Evolutionary conservation across 2,797 vertebrate genomes (phyloP).

Genomic region (Lepus oiostolus): DNA sequence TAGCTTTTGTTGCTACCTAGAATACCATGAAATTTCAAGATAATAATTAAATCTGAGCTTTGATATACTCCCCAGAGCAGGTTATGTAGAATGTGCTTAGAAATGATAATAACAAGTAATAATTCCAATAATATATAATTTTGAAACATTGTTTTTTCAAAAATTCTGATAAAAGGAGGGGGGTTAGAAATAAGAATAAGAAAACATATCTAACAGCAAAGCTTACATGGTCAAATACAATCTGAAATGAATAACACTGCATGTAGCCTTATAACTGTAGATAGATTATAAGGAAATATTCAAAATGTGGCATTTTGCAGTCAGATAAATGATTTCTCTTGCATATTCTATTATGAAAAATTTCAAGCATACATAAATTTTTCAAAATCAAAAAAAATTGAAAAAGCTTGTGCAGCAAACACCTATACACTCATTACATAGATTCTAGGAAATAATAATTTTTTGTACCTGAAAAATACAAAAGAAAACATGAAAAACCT

Average conservation of each 20-base stretch:
- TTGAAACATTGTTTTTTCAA: slow-evolving; percentile 35
- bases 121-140: slow-evolving; percentile 63
- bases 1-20: slow-evolving; percentile 73
- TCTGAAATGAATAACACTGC: neutral
- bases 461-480: neutral
- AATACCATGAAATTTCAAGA: slow-evolving; percentile 75
- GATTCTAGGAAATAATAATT: neutral
- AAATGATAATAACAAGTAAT: slow-evolving; percentile 67
- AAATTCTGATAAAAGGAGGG: neutral
- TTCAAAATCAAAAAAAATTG: slow-evolving; percentile 21
- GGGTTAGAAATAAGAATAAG: neutral
- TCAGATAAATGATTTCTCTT: neutral
- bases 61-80: slow-evolving; percentile 54
- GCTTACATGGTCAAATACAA: neutral
- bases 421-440: neutral
- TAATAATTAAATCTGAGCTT: slow-evolving; percentile 77
- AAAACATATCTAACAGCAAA: slow-evolving; percentile 36
- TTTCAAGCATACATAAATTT: slow-evolving; percentile 10
- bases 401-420: neutral
- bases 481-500: neutral
- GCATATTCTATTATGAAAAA: neutral
- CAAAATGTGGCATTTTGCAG: neutral
- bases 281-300: neutral
- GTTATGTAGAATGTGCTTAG: slow-evolving; percentile 23
- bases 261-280: neutral